These are phyloP conservation scores for Tetranychus piercei DNA, from an alignment of 2,888 invertebrate species.

Conservation along the genomic window DNA sequence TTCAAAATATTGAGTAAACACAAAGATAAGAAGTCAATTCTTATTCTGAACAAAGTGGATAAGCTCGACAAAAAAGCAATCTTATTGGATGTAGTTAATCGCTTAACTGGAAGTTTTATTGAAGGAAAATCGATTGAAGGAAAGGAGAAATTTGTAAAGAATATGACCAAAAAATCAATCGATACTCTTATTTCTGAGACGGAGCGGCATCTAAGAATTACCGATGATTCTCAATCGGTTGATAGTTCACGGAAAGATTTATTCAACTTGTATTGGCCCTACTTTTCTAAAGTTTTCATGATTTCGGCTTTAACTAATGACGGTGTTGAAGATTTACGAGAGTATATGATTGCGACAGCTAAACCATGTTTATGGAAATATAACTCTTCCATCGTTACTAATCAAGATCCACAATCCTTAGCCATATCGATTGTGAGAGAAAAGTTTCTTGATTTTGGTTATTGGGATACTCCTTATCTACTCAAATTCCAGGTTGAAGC, in stretches of 20 bases:
- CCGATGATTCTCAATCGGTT: neutral
- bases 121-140: slow-evolving; percentile 21
- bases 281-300: slow-evolving; percentile 73
- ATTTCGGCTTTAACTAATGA: slow-evolving; percentile 64
- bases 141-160: neutral
- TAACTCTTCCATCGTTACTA: slow-evolving; percentile 47
- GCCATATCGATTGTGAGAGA: slow-evolving; percentile 58
- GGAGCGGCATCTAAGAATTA: neutral
- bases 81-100: slow-evolving; percentile 50
- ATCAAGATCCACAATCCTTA: slow-evolving; percentile 50
- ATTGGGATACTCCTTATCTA: slow-evolving; percentile 68
- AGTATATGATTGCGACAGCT: slow-evolving; percentile 49
- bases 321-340: slow-evolving; percentile 53
- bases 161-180: neutral
- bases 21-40: slow-evolving; percentile 41
- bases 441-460: slow-evolving; percentile 59
- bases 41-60: slow-evolving; percentile 70
- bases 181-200: neutral
- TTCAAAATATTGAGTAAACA: slow-evolving; percentile 47
- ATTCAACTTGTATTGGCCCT: slow-evolving; percentile 41
- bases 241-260: neutral
- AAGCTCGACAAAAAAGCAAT: slow-evolving; percentile 40
- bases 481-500: slow-evolving; percentile 46
- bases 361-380: slow-evolving; percentile 49
- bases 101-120: slow-evolving; percentile 44